Conservation (phyloP, 2,888 invertebrate genomes). For the Drosophila subsilvestris region DNA sequence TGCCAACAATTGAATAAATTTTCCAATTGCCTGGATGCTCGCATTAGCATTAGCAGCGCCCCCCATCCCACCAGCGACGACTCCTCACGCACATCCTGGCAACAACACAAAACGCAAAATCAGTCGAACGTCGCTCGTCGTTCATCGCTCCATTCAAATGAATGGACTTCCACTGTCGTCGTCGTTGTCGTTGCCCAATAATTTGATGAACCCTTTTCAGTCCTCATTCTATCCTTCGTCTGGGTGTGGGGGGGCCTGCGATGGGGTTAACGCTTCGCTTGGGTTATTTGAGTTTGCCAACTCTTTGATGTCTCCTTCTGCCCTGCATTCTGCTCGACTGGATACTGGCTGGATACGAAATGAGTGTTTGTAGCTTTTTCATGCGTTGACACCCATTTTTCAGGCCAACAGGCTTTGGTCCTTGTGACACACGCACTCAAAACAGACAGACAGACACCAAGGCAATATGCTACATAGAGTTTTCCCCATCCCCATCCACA, state of each 20-base stretch:
- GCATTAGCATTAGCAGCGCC: slow-evolving; percentile 76
- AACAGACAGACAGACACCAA: no score
- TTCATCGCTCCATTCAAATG: slow-evolving; percentile 64
- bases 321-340: not conserved
- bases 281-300: slow-evolving; percentile 56
- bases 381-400: slow-evolving; percentile 73
- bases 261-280: slow-evolving; percentile 21
- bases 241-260: slow-evolving; percentile 1
- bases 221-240: not conserved
- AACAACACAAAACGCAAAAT: slow-evolving; percentile 63
- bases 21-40: slow-evolving; percentile 81
- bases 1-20: slow-evolving; percentile 82
- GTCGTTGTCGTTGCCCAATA: slow-evolving; percentile 47
- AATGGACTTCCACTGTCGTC: slow-evolving; percentile 43
- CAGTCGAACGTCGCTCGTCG: slow-evolving; percentile 51
- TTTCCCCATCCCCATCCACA: no score
- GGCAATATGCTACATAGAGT: not conserved
- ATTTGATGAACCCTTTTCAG: slow-evolving; percentile 68
- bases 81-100: slow-evolving; percentile 52
- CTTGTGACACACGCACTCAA: slow-evolving; percentile 21
- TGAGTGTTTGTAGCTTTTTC: slow-evolving; percentile 73
- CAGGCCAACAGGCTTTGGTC: slow-evolving; percentile 3
- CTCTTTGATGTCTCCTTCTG: slow-evolving; percentile 63
- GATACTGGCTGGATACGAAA: slow-evolving; percentile 37
- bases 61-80: not conserved